These are phyloP conservation scores for Drepana falcataria DNA, from an alignment of 2,888 invertebrate species.

Conservation along the genomic window DNA sequence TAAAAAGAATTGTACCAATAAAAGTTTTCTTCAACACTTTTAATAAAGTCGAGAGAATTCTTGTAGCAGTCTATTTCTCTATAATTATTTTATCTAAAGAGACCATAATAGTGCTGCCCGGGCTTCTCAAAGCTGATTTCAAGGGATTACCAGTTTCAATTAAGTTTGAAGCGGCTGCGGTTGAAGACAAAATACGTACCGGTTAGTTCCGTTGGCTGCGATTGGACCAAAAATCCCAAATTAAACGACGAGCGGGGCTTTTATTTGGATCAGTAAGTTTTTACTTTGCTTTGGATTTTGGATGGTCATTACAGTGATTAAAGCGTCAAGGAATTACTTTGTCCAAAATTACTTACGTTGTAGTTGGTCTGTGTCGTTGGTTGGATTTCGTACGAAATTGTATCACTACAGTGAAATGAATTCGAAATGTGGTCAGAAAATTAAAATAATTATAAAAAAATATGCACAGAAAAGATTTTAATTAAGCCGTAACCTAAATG, in stretches of 20 bases:
- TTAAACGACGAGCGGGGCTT: background rate
- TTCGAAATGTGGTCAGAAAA: too few relatives aligned
- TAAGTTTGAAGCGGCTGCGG: slow-evolving; percentile 30
- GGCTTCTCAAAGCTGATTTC: slow-evolving; percentile 13
- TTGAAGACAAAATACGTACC: slow-evolving; percentile 23
- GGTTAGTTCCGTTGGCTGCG: slow-evolving; percentile 13
- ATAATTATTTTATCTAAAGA: background rate
- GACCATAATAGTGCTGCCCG: background rate
- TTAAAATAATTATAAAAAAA: too few relatives aligned
- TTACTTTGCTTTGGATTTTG: background rate
- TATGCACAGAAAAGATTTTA: too few relatives aligned
- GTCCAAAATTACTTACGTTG: too few relatives aligned
- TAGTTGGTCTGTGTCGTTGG: too few relatives aligned
- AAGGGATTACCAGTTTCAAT: slow-evolving; percentile 38
- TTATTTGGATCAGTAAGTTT: background rate
- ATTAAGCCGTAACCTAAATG: too few relatives aligned
- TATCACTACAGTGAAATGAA: too few relatives aligned
- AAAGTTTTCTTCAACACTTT: too few relatives aligned
- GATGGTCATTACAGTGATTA: background rate
- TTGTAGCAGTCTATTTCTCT: too few relatives aligned
- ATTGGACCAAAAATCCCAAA: background rate
- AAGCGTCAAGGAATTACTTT: background rate
- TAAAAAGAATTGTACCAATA: too few relatives aligned
- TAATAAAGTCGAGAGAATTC: too few relatives aligned
- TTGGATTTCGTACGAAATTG: too few relatives aligned